Base-by-base conservation (phyloP, 2,888 invertebrate species). In the Tridacna crocea region DNA sequence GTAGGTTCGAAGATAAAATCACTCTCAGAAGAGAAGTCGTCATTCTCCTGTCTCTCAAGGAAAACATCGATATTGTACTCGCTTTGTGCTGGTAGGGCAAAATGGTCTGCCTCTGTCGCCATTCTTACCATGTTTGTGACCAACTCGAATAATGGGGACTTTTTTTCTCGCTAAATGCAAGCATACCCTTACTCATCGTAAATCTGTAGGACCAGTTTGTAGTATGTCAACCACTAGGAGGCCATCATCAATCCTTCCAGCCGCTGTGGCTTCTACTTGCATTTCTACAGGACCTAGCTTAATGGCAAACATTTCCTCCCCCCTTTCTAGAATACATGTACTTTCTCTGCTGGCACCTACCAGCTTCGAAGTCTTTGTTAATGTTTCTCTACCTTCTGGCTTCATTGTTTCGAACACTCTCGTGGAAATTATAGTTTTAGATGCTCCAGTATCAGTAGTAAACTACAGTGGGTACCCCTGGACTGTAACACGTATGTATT, bases 151-250 rank as follows among this genome's bases (percentile, higher is more conserved):
- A 36, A 75, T 75, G 24, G 74, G 70, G 55, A 82, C 68, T 0
- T 82, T 72, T 61, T 51, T 46, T 13, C n/a, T 73, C 75, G 4
- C 70, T 72, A 3, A 82, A 46, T 1, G 47, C 26, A 15, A 81
- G 74, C 13, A 73, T 76, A 17, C 72, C 72, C 26, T 79, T 60
- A 26, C 79, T 80, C 22, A 80, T 55, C 22, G 73, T 15, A 83
- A 60, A 55, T 85, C 76, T n/a, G 80, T 82, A 48, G 80, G 80
- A 73, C 55, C 60, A 13, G 63, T 66, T 22, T 73, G 36, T n/a
- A 85, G 65, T n/a, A 85, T 65, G 72, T 83, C 85, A 15, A 77
- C 60, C 10, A 81, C 85, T 27, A 83, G 61, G 19, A 85, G 58
- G 24, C 75, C 77, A 19, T 83, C 83, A 73, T 85, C 81, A 22